Percentiles rank a stretch among this genome's conserved stretches.
phyloP scores from a whole-genome alignment of 1,140 invertebrate genomes.

The Conus betulinus region DNA sequence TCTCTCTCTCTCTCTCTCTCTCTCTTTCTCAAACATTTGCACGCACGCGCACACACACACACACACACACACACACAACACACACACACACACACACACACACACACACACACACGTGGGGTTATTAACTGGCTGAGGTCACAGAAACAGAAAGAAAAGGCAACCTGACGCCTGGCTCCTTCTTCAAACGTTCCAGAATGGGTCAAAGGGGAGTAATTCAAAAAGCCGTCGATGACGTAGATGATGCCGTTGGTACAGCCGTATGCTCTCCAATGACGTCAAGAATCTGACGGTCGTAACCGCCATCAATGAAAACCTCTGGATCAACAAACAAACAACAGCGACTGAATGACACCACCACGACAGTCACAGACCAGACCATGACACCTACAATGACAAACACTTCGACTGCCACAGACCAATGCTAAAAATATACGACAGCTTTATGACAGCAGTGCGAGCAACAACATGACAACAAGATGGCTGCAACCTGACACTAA shows the following conservation, averaged over 20 bases:
- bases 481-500: no score
- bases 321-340: no score
- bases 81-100: not conserved
- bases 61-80: conserved; percentile 10
- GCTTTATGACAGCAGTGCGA: no score
- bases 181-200: conserved; percentile 52
- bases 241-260: conserved; percentile 69
- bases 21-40: no score
- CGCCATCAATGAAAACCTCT: conserved; percentile 59
- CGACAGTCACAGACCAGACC: no score
- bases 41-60: no score
- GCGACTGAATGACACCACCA: no score
- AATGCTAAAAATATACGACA: no score
- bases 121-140: not conserved
- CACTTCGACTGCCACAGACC: no score
- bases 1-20: no score
- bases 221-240: conserved; percentile 67
- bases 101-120: not conserved
- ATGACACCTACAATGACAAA: no score
- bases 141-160: not conserved
- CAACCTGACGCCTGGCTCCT: conserved; percentile 48
- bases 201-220: conserved; percentile 63
- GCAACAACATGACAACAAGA: no score
- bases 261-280: conserved; percentile 56
- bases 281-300: conserved; percentile 59